These are phyloP conservation scores for Hyposmocoma kahamanoa DNA, from an alignment of 1,140 invertebrate genomes.

Conservation along the genomic window DNA sequence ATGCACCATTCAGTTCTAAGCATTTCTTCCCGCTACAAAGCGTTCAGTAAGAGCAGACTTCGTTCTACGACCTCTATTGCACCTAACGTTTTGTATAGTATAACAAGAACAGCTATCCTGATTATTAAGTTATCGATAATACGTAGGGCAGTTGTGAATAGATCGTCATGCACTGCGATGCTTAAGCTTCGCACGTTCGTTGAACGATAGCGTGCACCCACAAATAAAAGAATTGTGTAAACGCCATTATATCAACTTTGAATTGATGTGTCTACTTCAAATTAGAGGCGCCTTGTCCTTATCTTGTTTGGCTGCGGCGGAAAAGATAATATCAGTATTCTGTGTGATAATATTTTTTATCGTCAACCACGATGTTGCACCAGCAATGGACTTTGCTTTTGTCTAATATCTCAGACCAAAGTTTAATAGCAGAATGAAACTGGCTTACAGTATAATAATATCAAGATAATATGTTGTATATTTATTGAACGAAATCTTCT, in stretches of 20 bases:
- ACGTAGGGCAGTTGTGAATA: background rate
- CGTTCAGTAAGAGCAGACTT: too few relatives aligned
- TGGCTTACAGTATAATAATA: too few relatives aligned
- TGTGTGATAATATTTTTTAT: too few relatives aligned
- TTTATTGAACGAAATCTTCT: too few relatives aligned
- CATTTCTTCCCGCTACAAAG: too few relatives aligned
- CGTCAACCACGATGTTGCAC: too few relatives aligned
- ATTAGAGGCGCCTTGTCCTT: conserved; percentile 37
- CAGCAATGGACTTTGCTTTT: too few relatives aligned
- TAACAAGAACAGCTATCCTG: background rate
- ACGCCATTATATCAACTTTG: conserved; percentile 58
- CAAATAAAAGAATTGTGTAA: conserved; percentile 62
- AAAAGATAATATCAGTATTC: conserved; percentile 58
- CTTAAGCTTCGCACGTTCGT: conserved; percentile 11
- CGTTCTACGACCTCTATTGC: background rate
- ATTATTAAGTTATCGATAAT: background rate
- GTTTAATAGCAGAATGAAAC: too few relatives aligned
- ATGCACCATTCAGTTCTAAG: too few relatives aligned
- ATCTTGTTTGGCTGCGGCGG: conserved; percentile 54
- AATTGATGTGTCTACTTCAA: conserved; percentile 46
- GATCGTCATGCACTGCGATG: background rate
- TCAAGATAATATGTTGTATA: too few relatives aligned
- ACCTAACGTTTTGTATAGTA: background rate
- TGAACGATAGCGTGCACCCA: conserved; percentile 19
- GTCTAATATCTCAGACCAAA: too few relatives aligned